Evolutionary conservation across 2,113 vertebrate species (phyloP), one percentile per base, ranked within the genome.

Genomic region (Aspiorhynchus laticeps): DNA sequence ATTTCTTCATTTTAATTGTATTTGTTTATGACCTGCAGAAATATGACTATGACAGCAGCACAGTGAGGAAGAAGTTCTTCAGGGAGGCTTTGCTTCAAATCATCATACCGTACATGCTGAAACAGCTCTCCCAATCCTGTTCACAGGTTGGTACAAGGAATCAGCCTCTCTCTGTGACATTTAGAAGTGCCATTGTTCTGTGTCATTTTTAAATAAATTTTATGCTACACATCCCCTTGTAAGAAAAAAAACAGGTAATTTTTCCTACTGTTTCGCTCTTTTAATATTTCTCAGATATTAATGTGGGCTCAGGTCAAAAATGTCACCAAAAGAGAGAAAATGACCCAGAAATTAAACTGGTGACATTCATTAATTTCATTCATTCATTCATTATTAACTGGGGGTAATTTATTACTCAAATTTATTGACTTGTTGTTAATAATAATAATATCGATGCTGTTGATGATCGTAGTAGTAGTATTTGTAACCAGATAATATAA

Each of bases 41-140:
- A 88, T 99, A 96, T 0, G 98, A 99, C 93, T 98, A 98, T 0
- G 98, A 99, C 95, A 99, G 98, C 95, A 99, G 98, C 94, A 95
- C 97, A 0, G 97, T 99, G 90, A 91, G 98, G 75, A 99, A 99
- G 94, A 96, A 96, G 61, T 99, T 99, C 94, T 99, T 99, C 92
- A 95, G 97, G 33, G 98, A 99, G 90, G 98, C 97, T 1, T 94
- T 99, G n/a, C 94, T 99, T 85, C 98, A 99, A 93, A 96, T 99
- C 94, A 96, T 97, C 88, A 96, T 98, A 90, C 98, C 98, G 0
- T 98, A 97, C 93, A 96, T 99, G 94, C 94, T 99, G 90, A 98
- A 96, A 88, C 97, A 98, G 91, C 95, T 99, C 92, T 94, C 94
- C 0, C 97, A 98, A 0, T 94, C 74, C 21, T 90, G 67, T 59